A percentile compares a stretch with the other conserved stretches of the same genome.
Evolutionary conservation across 2,888 invertebrate genomes (phyloP).

Genomic region (Cacoxenus indagator): DNA sequence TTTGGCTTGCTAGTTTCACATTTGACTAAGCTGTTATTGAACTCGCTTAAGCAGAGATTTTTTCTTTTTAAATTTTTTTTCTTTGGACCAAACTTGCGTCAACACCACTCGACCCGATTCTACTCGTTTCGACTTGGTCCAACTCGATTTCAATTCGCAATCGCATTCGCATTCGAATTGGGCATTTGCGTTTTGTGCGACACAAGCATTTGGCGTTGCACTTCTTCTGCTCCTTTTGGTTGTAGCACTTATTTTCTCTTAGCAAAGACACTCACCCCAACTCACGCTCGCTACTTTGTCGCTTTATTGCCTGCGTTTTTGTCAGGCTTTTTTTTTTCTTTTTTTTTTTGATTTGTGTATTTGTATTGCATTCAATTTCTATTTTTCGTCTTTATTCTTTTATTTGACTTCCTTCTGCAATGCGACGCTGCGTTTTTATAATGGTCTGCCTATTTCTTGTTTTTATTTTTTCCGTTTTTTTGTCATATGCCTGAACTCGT

Average conservation of each 20-base stretch:
- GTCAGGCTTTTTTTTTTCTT: background rate
- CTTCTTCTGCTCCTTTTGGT: background rate
- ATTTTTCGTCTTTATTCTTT: background rate
- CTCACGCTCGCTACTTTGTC: background rate
- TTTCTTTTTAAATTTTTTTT: too few relatives aligned
- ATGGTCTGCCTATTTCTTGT: constrained; percentile 3
- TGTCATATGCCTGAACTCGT: background rate
- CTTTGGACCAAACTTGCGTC: too few relatives aligned
- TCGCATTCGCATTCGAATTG: too few relatives aligned
- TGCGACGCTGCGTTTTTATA: constrained; percentile 9
- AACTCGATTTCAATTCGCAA: too few relatives aligned
- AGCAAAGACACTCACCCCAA: constrained; percentile 33
- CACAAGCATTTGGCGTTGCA: background rate
- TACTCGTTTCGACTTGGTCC: too few relatives aligned
- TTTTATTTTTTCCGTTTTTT: constrained; percentile 37
- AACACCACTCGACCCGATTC: too few relatives aligned
- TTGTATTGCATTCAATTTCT: constrained; percentile 48
- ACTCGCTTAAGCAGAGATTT: background rate
- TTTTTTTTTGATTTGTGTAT: constrained; percentile 45
- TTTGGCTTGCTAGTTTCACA: too few relatives aligned
- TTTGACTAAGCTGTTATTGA: background rate
- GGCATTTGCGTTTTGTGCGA: background rate
- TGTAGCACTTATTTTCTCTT: constrained; percentile 45
- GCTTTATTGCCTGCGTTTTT: background rate
- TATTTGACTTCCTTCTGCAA: constrained; percentile 32